A percentile compares a stretch with the other conserved stretches of the same genome.
Conservation (phyloP, 2,888 invertebrate species). For the Leucoptera coffeella region DNA sequence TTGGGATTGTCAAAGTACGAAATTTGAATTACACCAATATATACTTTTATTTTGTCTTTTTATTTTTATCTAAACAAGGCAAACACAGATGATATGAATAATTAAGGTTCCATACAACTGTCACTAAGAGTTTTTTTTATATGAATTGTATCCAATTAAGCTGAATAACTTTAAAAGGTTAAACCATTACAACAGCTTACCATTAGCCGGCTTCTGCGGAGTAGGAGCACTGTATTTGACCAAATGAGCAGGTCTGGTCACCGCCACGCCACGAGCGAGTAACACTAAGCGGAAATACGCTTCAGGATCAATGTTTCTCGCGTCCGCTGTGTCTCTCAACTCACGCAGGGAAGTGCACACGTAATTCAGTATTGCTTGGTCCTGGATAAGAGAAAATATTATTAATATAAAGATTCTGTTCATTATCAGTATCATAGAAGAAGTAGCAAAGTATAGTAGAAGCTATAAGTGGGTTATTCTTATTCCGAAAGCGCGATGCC, state of each 20-base stretch:
- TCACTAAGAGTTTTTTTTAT: too few species aligned
- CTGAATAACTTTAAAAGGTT: not conserved
- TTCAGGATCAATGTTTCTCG: conserved; percentile 78
- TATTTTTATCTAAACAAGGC: not conserved
- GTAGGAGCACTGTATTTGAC: conserved; percentile 34
- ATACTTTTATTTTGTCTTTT: not conserved
- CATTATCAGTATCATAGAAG: too few species aligned
- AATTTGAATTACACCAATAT: not conserved
- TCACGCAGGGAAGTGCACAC: conserved; percentile 62
- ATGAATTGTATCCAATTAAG: too few species aligned
- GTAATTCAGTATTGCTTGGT: conserved; percentile 78
- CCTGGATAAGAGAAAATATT: conserved; percentile 31
- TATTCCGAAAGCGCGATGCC: too few species aligned
- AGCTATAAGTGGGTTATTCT: too few species aligned
- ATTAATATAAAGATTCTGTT: not conserved
- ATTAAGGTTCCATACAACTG: too few species aligned
- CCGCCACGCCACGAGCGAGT: conserved; percentile 78
- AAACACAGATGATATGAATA: too few species aligned
- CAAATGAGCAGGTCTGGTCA: conserved; percentile 76
- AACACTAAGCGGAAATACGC: conserved; percentile 82
- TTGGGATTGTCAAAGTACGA: not conserved
- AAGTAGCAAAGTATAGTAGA: too few species aligned
- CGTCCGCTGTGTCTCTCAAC: conserved; percentile 57
- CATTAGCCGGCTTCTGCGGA: conserved; percentile 22
- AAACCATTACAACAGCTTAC: conserved; percentile 11